Evolutionary conservation across 2,797 vertebrate genomes (phyloP).

Genomic region (Malurus leucopterus): DNA sequence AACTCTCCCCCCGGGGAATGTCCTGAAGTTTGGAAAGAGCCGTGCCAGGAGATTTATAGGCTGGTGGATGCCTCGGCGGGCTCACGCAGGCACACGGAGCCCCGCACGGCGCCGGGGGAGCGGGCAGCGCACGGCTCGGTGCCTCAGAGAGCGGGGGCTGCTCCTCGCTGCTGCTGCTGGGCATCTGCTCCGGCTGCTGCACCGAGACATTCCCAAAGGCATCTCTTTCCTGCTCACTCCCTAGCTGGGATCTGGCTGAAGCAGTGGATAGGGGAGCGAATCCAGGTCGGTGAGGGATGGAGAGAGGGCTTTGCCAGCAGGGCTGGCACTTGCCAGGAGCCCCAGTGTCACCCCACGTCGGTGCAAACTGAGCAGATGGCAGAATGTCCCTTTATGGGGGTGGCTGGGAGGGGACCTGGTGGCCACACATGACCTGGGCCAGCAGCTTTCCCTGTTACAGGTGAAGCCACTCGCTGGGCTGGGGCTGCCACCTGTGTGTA

Average conservation of each 20-base stretch:
- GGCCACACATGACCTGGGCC: accelerated
- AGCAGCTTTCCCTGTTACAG: accelerated
- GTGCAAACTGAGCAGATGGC: background rate
- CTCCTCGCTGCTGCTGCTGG: background rate
- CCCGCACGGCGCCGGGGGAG: background rate
- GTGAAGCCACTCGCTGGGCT: background rate
- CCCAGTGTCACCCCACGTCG: background rate
- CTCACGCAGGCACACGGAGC: background rate
- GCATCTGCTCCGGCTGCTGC: accelerated
- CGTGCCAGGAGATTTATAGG: conserved; percentile 61
- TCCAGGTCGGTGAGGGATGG: accelerated
- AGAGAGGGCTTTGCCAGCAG: accelerated
- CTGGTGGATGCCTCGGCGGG: background rate
- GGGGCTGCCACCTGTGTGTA: background rate
- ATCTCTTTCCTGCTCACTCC: accelerated
- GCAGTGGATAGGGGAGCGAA: background rate
- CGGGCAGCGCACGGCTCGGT: background rate
- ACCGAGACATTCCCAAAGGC: background rate
- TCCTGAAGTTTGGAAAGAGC: conserved; percentile 51
- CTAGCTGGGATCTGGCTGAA: background rate
- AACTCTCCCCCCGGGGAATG: conserved; percentile 63
- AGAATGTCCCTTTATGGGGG: background rate
- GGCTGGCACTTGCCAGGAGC: background rate
- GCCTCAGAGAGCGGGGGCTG: background rate
- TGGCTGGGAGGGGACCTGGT: background rate